Evolutionary conservation across 2,797 vertebrate genomes (phyloP), one percentile per base, ranked within the genome.

Genomic region (Otolemur crassicaudatus): DNA sequence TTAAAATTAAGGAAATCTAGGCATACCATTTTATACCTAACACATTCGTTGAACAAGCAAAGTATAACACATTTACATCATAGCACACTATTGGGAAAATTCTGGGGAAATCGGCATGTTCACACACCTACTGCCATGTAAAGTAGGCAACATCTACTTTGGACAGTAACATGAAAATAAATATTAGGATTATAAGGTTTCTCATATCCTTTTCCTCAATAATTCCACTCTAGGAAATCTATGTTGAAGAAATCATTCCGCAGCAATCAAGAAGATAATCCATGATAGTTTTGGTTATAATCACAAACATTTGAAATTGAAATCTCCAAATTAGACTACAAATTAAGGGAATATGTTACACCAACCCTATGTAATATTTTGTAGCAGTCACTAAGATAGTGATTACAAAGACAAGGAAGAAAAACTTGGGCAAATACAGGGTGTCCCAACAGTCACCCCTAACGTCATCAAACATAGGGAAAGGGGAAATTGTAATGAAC

Each of bases 221-320:
- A 76, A 81, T 79, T 93, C 16, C 31, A 89, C 23, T 76, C 19
- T 25, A 86, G 31, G 31, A 83, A 53, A 40, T 11, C 82, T 80
- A 86, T 49, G 17, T 58, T 79, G 6, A 10, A 94, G 65, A 92
- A 83, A 77, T 46, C 2, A 80, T 77, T 75, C 53, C 70, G 43
- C 4, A 86, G 10, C 10, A 27, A 92, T 91, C 27, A 82, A 90
- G n/a, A 94, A 90, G 31, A 79, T 76, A 14, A 14, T 80, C 43
- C 29, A 72, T 61, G 31, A 61, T 29, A 69, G 10, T 12, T 14
- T 73, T 23, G 7, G 31, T 37, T 87, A 81, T 63, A 81, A 80
- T 75, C 43, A 60, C 53, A 96, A 86, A 69, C 63, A 86, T 61
- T 94, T 91, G n/a, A 95, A 95, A 94, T 40, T 14, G 23, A 91